Evolutionary conservation across 2,797 vertebrate genomes (phyloP).

Genomic region (Poeciliopsis turneri): DNA sequence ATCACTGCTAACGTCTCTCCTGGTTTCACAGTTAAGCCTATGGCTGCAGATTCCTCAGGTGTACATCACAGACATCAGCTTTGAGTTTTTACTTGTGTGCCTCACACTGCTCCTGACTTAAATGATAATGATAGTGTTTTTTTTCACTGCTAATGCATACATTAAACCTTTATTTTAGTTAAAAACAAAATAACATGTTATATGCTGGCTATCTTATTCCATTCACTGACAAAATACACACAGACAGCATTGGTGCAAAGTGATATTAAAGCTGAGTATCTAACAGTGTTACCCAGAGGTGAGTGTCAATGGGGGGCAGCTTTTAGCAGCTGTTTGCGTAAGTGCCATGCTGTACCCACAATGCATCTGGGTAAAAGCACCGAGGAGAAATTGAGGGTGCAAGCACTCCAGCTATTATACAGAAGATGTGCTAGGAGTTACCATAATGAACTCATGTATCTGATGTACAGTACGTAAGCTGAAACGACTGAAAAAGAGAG

Average conservation of each 20-base stretch:
- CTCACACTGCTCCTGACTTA: slow-evolving; percentile 46
- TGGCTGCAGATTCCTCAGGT: slow-evolving; percentile 46
- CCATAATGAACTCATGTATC: slow-evolving; percentile 26
- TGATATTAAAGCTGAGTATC: slow-evolving; percentile 62
- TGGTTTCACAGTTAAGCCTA: slow-evolving; percentile 41
- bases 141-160: slow-evolving; percentile 11
- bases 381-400: slow-evolving; percentile 56
- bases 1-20: slow-evolving; percentile 31
- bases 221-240: slow-evolving; percentile 30
- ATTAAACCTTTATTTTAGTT: slow-evolving; percentile 15
- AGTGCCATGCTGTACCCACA: slow-evolving; percentile 53
- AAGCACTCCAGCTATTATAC: slow-evolving; percentile 55
- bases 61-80: slow-evolving; percentile 33
- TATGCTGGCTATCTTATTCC: slow-evolving; percentile 17
- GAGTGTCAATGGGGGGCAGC: slow-evolving; percentile 66
- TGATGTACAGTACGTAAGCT: not conserved
- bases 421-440: slow-evolving; percentile 42
- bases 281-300: slow-evolving; percentile 72
- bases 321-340: slow-evolving; percentile 75
- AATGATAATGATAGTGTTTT: slow-evolving; percentile 43
- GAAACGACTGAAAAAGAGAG: not conserved
- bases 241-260: slow-evolving; percentile 22
- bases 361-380: slow-evolving; percentile 62
- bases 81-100: slow-evolving; percentile 47
- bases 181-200: slow-evolving; percentile 21